Conservation (phyloP, 2,797 vertebrate species). For the Leontocebus nigricollis region DNA sequence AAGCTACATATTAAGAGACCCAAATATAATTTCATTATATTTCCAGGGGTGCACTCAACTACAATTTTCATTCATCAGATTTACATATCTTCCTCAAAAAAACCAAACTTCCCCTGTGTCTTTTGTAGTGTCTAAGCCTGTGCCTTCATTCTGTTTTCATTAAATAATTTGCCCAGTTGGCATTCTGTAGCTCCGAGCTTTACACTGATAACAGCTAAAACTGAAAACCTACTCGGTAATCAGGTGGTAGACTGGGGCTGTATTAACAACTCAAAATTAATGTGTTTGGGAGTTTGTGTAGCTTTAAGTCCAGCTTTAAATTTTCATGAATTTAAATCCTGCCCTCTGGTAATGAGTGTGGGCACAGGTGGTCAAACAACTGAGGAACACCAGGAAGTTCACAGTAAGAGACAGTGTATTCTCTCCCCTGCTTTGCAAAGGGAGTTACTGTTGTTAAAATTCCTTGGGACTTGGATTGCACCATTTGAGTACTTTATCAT, state of each 20-base stretch:
- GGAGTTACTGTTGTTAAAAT: conserved; percentile 9
- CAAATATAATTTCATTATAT: background rate
- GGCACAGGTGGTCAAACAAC: background rate
- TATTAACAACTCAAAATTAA: background rate
- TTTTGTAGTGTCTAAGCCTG: background rate
- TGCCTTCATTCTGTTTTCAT: background rate
- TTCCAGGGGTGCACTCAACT: background rate
- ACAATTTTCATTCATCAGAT: background rate
- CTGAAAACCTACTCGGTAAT: background rate
- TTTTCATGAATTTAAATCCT: background rate
- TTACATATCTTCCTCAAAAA: background rate
- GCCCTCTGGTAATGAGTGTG: background rate
- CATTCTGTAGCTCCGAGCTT: background rate
- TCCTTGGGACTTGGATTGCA: background rate
- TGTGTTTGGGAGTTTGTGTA: background rate
- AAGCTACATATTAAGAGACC: background rate
- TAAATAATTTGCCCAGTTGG: background rate
- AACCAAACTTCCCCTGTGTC: background rate
- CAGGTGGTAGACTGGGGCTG: background rate
- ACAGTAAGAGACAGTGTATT: background rate
- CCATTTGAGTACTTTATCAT: background rate
- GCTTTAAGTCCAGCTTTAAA: background rate
- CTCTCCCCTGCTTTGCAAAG: background rate
- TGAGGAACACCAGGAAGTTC: background rate
- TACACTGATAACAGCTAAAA: background rate